phyloP scores from a whole-genome alignment of 2,797 vertebrate species.

The Eulemur coronatus region DNA sequence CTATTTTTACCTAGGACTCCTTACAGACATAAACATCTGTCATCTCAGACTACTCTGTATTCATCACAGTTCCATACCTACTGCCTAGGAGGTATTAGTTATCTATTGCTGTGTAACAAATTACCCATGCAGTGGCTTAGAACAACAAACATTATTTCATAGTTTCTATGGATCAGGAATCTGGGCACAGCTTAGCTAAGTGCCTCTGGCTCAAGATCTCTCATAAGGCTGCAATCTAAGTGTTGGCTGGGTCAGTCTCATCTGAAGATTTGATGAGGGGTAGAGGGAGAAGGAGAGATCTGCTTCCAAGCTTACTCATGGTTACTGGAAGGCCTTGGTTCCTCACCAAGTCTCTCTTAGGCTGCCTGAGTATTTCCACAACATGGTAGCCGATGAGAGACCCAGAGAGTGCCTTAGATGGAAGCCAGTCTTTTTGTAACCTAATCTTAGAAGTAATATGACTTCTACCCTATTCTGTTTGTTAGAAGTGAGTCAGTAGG shows the following conservation, averaged over 20 bases:
- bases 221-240: neutral
- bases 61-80: neutral
- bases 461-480: neutral
- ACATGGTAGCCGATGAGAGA: neutral
- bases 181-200: neutral
- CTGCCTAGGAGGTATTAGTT: neutral
- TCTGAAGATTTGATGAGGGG: neutral
- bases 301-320: neutral
- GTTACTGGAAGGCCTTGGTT: neutral
- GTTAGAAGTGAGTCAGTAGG: neutral
- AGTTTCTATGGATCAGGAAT: neutral
- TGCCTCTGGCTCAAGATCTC: neutral
- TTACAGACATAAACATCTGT: neutral
- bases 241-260: neutral
- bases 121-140: neutral
- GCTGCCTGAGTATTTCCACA: neutral
- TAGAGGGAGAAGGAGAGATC: too few species aligned
- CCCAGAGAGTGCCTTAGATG: neutral
- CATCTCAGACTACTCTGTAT: neutral
- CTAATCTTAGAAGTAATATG: neutral
- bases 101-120: neutral
- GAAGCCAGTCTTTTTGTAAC: neutral
- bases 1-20: neutral
- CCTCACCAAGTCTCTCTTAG: neutral
- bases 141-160: neutral